Evolutionary conservation across 2,113 vertebrate genomes (phyloP), one percentile per base, ranked within the genome.

Genomic region (Embiotoca jacksoni): DNA sequence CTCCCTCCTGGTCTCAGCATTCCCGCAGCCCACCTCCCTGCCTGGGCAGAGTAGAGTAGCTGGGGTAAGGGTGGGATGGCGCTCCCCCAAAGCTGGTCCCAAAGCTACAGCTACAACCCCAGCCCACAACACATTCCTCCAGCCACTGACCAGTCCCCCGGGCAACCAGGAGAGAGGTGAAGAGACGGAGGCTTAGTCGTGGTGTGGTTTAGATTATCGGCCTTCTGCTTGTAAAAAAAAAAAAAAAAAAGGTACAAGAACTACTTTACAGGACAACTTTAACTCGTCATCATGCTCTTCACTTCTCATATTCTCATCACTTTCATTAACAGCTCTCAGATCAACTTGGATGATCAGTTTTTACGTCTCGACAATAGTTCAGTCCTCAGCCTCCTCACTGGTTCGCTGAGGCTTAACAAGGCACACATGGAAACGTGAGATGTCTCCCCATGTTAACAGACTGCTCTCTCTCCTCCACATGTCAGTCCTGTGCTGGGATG

Each of bases 11-110:
- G 88, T 88, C 89, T 79, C 82, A 46, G 81, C 93, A 93, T 94
- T 93, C 93, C 93, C 90, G 77, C 86, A 84, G 91, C 93, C 93
- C 89, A 91, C 92, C 92, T 92, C 92, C 89, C 92, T 84, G 90
- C 86, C 85, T 81, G 76, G 86, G 67, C 89, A 82, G 81, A 83
- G 87, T n/a, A 57, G 75, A 89, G 86, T 76, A 86, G 85, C 87
- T 89, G 77, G 85, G 89, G 68, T 73, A 59, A 23, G 80, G 87
- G 87, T 86, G 83, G 85, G 70, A 83, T 80, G 80, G 80, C 62
- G 59, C 85, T 83, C 84, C 91, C 88, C 90, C 81, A 88, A 58
- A 88, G 84, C 85, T 62, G 72, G 87, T 89, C 84, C 88, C 74
- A 89, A 23, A 91, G 82, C 92, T 90, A 78, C 69, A 41, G 85